Conservation (phyloP, 2,888 invertebrate genomes). For the Helleia helle region DNA sequence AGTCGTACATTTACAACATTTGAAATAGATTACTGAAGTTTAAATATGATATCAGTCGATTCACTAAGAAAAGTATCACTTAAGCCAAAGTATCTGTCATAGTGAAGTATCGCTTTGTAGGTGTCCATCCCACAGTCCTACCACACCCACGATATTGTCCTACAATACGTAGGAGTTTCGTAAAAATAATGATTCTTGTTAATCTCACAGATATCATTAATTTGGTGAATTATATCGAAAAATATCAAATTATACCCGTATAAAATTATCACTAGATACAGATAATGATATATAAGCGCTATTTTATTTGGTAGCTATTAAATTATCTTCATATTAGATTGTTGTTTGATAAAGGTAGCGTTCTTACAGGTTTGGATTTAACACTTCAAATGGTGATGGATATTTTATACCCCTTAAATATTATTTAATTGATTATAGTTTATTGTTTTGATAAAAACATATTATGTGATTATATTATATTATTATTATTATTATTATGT, state of each 20-base stretch:
- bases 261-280: conserved; percentile 32
- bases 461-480: no score
- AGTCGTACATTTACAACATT: no score
- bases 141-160: conserved; percentile 1
- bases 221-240: neutral
- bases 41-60: no score
- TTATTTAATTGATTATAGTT: no score
- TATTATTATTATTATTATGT: no score
- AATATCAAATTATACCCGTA: conserved; percentile 15
- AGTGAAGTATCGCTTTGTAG: no score
- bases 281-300: conserved; percentile 41
- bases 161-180: conserved; percentile 4
- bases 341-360: conserved; percentile 29
- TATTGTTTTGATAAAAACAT: no score
- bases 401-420: neutral
- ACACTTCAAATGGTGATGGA: neutral
- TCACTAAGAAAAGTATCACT: no score
- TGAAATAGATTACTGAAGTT: no score
- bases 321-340: conserved; percentile 45
- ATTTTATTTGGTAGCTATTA: conserved; percentile 48
- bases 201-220: conserved; percentile 2
- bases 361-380: conserved; percentile 4
- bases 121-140: conserved; percentile 1
- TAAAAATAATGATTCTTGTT: conserved; percentile 4
- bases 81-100: no score